Evolutionary conservation across 2,797 vertebrate species (phyloP), one percentile per base, ranked within the genome.

Genomic region (Erpetoichthys calabaricus): DNA sequence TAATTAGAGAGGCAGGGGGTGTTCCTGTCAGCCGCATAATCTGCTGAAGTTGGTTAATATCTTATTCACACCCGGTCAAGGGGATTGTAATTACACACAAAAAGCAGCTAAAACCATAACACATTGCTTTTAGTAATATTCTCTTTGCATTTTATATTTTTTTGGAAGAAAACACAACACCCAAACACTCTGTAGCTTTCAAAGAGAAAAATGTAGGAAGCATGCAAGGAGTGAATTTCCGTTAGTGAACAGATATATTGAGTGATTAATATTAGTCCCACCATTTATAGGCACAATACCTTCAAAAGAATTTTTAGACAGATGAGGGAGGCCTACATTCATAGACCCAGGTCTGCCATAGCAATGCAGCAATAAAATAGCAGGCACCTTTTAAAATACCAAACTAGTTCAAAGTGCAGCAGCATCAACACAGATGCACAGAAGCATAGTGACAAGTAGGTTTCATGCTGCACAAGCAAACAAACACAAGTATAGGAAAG

Each of bases 21-120:
- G 95, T 99, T 76, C 95, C 95, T 67, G 95, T 98, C 88, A 99
- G 89, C 63, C 95, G 91, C 93, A 98, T 97, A 80, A 99, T 99
- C 91, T 98, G 94, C 85, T 96, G 94, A 81, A 99, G 92, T 84
- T 99, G 95, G 89, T 99, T 99, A 90, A 99, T 99, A 90, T 99
- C 95, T 99, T 86, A 67, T 72, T 63, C 75, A 73, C 79, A 89
- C 82, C 69, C 64, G 71, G 92, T 97, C 90, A 97, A 97, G 91
- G 93, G 88, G 80, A 77, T 88, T 82, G 79, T 79, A 82, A 85
- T 72, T 74, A 68, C 79, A 87, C 72, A 64, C 67, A 59, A 74
- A 63, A 80, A 70, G 66, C 70, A 68, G 73, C 68, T 60, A 6
- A 65, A 65, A 55, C 45, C 55, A 62, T 59, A 42, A 61, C 51